Conservation (phyloP, 2,113 vertebrate genomes). For the Oncorhynchus mykiss region DNA sequence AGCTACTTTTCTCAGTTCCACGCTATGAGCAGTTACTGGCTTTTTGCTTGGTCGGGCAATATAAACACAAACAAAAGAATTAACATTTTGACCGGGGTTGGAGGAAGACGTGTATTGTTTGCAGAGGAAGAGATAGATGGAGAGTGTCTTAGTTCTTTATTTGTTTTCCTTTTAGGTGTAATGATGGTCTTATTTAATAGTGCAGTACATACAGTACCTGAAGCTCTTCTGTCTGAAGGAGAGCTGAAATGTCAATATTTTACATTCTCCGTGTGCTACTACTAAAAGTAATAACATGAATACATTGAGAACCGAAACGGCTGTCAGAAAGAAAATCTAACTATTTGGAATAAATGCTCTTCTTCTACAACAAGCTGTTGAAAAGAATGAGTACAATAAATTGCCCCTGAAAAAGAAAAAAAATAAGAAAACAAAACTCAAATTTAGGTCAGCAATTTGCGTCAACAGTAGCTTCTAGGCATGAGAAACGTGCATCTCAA, state of each 20-base stretch:
- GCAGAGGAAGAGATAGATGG: background rate
- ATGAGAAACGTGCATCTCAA: conserved; percentile 25
- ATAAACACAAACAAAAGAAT: background rate
- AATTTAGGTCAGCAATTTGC: background rate
- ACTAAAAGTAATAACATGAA: background rate
- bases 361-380: background rate
- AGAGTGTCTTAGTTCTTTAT: background rate
- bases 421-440: no score
- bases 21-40: no score
- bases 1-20: no score
- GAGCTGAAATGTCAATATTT: conserved; percentile 11
- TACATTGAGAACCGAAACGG: background rate
- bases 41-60: no score
- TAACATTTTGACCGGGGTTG: background rate
- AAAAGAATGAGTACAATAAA: background rate
- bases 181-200: background rate
- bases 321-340: background rate
- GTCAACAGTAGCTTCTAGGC: background rate
- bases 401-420: background rate
- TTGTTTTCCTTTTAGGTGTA: no score
- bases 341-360: conserved; percentile 2
- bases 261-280: background rate
- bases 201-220: background rate
- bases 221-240: conserved; percentile 7
- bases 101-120: background rate